Conservation (phyloP, 2,113 vertebrate species). For the Hyla sarda region DNA sequence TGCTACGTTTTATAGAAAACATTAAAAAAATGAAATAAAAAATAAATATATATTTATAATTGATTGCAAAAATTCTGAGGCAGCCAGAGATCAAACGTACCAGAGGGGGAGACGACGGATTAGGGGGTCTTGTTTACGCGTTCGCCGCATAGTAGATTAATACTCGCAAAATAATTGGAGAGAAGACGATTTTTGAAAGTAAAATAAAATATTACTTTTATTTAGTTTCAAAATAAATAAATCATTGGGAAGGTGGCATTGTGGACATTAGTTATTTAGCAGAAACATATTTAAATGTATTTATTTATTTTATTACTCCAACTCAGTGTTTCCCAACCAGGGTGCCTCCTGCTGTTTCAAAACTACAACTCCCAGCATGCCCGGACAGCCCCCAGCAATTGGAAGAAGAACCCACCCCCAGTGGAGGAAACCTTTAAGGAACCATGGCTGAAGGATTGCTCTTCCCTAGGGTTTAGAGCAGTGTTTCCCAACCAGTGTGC, state of each 20-base stretch:
- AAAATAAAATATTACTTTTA: not conserved
- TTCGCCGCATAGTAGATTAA: not conserved
- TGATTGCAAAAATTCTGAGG: slow-evolving; percentile 27
- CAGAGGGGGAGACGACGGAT: not conserved
- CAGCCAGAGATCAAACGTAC: slow-evolving; percentile 3
- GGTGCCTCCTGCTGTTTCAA: no score
- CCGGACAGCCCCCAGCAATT: no score
- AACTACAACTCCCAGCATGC: no score
- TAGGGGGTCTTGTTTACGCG: not conserved
- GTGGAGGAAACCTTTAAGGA: no score
- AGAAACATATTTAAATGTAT: not conserved
- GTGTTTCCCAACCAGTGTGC: no score
- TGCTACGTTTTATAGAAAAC: slow-evolving; percentile 30
- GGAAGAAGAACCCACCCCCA: no score
- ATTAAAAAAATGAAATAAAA: not conserved
- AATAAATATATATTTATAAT: not conserved
- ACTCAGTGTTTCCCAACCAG: no score
- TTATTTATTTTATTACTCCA: no score
- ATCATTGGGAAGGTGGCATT: no score
- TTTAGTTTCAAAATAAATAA: not conserved
- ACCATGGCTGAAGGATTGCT: no score
- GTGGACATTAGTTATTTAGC: not conserved
- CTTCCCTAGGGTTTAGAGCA: no score
- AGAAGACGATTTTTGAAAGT: not conserved
- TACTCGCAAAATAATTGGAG: not conserved